phyloP scores from a whole-genome alignment of 2,797 vertebrate species.

The Pipistrellus pygmaeus region DNA sequence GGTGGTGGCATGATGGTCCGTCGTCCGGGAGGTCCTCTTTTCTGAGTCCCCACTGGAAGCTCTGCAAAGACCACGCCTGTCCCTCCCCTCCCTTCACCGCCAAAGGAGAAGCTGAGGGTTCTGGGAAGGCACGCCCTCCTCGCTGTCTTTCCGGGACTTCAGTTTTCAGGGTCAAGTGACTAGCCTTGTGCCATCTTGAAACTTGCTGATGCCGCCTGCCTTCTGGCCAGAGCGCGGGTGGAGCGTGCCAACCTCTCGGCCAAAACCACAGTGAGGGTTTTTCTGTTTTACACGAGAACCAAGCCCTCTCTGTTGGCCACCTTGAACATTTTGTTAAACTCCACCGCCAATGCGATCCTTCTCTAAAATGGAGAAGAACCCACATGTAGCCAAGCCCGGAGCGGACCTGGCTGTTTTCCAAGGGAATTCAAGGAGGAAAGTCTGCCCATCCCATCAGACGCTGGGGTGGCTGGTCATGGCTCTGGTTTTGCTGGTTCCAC shows the following conservation, averaged over 20 bases:
- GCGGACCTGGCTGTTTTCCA: slow-evolving; percentile 14
- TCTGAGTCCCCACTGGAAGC: background rate
- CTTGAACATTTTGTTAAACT: background rate
- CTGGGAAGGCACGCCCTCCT: background rate
- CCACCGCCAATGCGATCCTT: background rate
- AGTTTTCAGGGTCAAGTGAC: slow-evolving; percentile 41
- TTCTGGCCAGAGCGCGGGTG: background rate
- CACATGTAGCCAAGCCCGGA: background rate
- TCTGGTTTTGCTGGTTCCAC: background rate
- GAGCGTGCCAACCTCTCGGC: background rate
- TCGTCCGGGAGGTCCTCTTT: background rate
- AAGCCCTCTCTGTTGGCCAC: slow-evolving; percentile 16
- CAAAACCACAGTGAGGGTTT: slow-evolving; percentile 65
- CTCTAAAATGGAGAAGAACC: background rate
- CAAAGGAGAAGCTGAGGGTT: background rate
- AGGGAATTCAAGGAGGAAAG: background rate
- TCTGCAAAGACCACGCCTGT: background rate
- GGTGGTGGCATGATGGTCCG: accelerated
- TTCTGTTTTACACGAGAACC: slow-evolving; percentile 50
- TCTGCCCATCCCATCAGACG: accelerated
- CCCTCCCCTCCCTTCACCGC: background rate
- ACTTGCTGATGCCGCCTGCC: slow-evolving; percentile 45
- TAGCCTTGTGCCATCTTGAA: background rate
- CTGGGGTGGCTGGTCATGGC: background rate
- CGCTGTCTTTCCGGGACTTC: background rate